These are phyloP conservation scores for Bombus confusus DNA, from an alignment of 1,140 invertebrate genomes.

Conservation along the genomic window DNA sequence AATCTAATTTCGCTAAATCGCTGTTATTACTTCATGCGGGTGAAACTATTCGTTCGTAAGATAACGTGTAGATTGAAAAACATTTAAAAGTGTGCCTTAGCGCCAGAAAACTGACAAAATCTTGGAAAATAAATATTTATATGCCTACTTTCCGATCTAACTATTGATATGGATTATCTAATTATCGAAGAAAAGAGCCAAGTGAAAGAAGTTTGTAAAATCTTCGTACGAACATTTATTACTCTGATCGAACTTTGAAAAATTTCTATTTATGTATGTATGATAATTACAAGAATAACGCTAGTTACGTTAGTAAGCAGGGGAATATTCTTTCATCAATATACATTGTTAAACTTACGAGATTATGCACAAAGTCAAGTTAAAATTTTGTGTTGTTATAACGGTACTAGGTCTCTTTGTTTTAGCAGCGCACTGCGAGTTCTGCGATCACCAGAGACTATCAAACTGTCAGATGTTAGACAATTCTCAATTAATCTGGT, in stretches of 20 bases:
- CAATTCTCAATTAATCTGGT: slow-evolving; percentile 20
- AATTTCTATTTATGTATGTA: slow-evolving; percentile 27
- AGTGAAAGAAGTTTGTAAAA: neutral
- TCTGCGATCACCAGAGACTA: slow-evolving; percentile 61
- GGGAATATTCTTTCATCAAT: neutral
- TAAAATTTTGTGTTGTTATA: slow-evolving; percentile 31
- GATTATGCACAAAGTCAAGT: neutral
- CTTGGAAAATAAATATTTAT: neutral
- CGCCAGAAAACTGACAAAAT: slow-evolving; percentile 8
- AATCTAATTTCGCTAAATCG: slow-evolving; percentile 13
- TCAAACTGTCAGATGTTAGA: neutral
- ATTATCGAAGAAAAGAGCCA: neutral
- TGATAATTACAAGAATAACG: slow-evolving; percentile 44
- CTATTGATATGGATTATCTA: slow-evolving; percentile 5
- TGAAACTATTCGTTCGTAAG: slow-evolving; percentile 9
- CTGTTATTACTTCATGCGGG: neutral
- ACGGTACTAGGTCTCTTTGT: slow-evolving; percentile 26
- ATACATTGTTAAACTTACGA: slow-evolving; percentile 18
- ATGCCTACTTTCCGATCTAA: neutral
- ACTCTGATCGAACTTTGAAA: slow-evolving; percentile 8
- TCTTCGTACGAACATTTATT: slow-evolving; percentile 28
- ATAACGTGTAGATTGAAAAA: neutral
- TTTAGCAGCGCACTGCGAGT: slow-evolving; percentile 30
- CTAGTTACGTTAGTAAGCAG: slow-evolving; percentile 13
- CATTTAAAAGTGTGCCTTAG: slow-evolving; percentile 15